These are phyloP conservation scores for Naja naja DNA, from an alignment of 2,113 vertebrate species.

Conservation along the genomic window DNA sequence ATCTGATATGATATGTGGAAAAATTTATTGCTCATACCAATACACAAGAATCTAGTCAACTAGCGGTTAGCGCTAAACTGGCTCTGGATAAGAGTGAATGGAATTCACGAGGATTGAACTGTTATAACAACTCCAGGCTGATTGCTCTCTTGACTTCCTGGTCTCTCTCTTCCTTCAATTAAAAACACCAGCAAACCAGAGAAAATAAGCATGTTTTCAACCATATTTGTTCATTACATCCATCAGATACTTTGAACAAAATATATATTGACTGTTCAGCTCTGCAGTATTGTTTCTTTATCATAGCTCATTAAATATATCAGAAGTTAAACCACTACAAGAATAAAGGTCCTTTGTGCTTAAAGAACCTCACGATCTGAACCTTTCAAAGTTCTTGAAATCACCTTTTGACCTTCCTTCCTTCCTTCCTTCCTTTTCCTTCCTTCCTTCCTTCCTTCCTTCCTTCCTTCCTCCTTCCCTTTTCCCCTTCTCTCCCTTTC, in stretches of 20 bases:
- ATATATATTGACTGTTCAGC: neutral
- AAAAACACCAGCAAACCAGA: neutral
- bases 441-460: fast-evolving
- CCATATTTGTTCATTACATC: conserved; percentile 2
- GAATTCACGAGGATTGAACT: too few species aligned
- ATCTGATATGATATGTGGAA: too few species aligned
- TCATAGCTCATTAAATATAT: neutral
- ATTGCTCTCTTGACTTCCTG: too few species aligned
- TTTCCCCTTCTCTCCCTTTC: too few species aligned
- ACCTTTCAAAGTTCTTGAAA: neutral
- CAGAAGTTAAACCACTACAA: neutral
- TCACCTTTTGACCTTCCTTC: neutral
- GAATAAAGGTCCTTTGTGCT: neutral
- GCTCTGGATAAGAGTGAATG: too few species aligned
- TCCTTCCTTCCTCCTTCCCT: too few species aligned
- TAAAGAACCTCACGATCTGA: neutral
- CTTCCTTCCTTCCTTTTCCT: too few species aligned
- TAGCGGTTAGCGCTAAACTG: too few species aligned
- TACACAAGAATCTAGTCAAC: too few species aligned
- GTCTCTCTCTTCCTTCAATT: too few species aligned
- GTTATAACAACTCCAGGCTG: too few species aligned
- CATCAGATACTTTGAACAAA: neutral
- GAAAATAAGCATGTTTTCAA: neutral
- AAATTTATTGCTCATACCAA: too few species aligned
- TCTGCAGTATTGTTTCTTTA: neutral